phyloP scores from a whole-genome alignment of 2,888 invertebrate species.

The Orchestes rusci region DNA sequence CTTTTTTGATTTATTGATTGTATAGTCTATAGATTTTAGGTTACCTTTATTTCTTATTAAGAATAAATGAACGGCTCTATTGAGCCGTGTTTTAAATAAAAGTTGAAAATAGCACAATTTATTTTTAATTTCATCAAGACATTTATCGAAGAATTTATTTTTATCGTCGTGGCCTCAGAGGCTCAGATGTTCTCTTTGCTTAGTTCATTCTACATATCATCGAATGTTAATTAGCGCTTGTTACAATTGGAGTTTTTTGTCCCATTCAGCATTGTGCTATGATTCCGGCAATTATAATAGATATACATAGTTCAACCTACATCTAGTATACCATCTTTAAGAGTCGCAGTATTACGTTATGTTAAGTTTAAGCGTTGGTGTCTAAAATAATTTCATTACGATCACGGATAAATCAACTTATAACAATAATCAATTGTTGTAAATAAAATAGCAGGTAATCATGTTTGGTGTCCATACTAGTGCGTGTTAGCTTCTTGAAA shows the following conservation, averaged over 20 bases:
- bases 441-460: conserved; percentile 38
- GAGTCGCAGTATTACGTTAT: conserved; percentile 23
- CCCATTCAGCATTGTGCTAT: conserved; percentile 26
- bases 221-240: conserved; percentile 14
- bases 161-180: conserved; percentile 15
- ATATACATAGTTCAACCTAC: conserved; percentile 10
- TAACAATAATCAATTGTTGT: conserved; percentile 35
- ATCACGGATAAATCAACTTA: conserved; percentile 10
- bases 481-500: conserved; percentile 21
- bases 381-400: conserved; percentile 22
- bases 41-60: conserved; percentile 37
- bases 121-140: conserved; percentile 38
- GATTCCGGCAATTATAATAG: conserved; percentile 16
- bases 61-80: conserved; percentile 36
- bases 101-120: conserved; percentile 44
- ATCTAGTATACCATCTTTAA: conserved; percentile 23
- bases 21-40: conserved; percentile 44
- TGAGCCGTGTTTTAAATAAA: conserved; percentile 41
- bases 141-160: conserved; percentile 25
- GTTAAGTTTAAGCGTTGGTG: conserved; percentile 20
- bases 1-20: conserved; percentile 40
- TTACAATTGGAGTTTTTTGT: conserved; percentile 14
- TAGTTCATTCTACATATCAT: conserved; percentile 28
- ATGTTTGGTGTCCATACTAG: conserved; percentile 25
- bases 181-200: conserved; percentile 18